Conservation (phyloP, 2,113 vertebrate genomes). For the Trematocara zebra region DNA sequence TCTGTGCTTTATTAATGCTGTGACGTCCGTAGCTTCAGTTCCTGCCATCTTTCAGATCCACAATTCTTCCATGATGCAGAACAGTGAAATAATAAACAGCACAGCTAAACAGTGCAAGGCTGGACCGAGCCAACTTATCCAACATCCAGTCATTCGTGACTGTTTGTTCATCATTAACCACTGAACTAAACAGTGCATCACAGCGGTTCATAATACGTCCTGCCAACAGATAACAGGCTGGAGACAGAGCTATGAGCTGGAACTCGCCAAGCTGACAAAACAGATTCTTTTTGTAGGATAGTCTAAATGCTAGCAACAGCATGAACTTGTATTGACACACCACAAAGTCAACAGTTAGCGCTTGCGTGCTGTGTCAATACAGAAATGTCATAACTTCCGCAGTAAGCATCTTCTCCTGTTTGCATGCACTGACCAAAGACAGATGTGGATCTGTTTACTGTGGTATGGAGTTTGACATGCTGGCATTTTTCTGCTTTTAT, state of each 20-base stretch:
- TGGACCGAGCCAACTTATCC: background rate
- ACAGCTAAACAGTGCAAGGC: background rate
- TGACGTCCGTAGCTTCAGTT: background rate
- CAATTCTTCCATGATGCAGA: conserved; percentile 1
- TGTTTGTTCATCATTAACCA: conserved; percentile 43
- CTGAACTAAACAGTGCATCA: background rate
- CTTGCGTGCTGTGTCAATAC: background rate
- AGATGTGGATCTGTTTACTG: background rate
- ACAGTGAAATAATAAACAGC: conserved; percentile 16
- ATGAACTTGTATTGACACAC: conserved; percentile 27
- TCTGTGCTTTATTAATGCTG: background rate
- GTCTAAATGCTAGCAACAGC: conserved; percentile 11
- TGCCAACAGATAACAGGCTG: conserved; percentile 14
- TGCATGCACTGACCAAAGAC: background rate
- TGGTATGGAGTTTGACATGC: background rate
- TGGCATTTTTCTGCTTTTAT: background rate
- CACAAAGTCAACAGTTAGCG: conserved; percentile 32
- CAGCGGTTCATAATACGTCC: background rate
- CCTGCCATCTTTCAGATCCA: background rate
- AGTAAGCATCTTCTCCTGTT: background rate
- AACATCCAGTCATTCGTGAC: background rate
- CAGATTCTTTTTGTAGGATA: conserved; percentile 12
- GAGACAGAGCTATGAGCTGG: conserved; percentile 7
- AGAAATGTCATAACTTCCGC: conserved; percentile 17
- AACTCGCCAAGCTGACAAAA: background rate